Base-by-base conservation (phyloP, 2,797 vertebrate species). In the Typhlichthys eigenmanni region DNA sequence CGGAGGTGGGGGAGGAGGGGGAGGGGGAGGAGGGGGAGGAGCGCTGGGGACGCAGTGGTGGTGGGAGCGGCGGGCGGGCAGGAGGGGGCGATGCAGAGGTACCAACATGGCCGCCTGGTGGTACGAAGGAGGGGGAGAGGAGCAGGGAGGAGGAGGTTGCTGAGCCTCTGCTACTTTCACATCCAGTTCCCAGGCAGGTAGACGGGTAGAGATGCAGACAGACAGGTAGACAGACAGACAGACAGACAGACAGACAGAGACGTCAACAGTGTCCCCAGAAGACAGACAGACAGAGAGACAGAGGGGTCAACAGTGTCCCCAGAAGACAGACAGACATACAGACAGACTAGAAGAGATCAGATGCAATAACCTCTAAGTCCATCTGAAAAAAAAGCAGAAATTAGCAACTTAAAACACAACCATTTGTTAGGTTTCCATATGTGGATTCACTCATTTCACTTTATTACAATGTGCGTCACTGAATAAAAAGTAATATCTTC, bases 141-240 rank as follows among this genome's bases (percentile, higher is more conserved):
- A 75, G 77, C 51, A 32, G 86, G 88, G 60, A 90, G 75, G 69
- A 89, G 92, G 75, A 91, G 87, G 52, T 58, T 92, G 50, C 86
- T 92, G 68, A 91, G 91, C 74, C 77, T 92, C 70, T 93, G 91
- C 75, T 93, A 93, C 66, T 92, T 93, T 75, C 91, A 92, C 81
- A 83, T 92, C 74, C 87, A 90, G 71, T 92, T 92, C 72, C 91
- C 91, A 13, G 69, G 80, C 65, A 84, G 84, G 47, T 79, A 76
- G 62, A 69, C 32, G 2, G 49, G 50, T 49, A 13, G 47, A 7
- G 0, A 13, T 43, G 19, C 10, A 3, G 32, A n/a, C 12, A 5
- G 16, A 43, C 24, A 50, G 11, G 19, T 19, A 55, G 46, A 16
- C 60, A 13, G 6, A 2, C 2, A 11, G 13, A 47, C 13, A 47